A percentile compares a stretch with the other conserved stretches of the same genome.
These are phyloP conservation scores for Acleris cristana DNA, from an alignment of 2,888 invertebrate genomes.

Conservation along the genomic window DNA sequence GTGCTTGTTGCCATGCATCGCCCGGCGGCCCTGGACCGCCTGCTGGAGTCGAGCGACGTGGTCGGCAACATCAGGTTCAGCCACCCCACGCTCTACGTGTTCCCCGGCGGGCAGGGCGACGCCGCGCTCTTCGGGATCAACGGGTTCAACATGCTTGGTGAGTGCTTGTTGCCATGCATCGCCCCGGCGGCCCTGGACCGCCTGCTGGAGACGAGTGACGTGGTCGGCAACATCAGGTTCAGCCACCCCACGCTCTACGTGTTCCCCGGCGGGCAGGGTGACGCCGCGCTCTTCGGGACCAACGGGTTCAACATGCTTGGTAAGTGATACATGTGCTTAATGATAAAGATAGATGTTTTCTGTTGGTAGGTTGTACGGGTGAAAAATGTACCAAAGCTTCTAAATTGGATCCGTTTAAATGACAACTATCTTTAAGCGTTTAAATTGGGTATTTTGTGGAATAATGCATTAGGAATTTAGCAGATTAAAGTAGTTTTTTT, in stretches of 20 bases:
- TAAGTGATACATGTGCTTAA: too few species aligned
- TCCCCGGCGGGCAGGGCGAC: slow-evolving; percentile 98
- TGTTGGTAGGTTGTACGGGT: slow-evolving; percentile 7
- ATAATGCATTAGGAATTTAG: too few species aligned
- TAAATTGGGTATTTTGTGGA: too few species aligned
- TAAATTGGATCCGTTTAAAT: too few species aligned
- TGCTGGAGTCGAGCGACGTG: slow-evolving; percentile 96
- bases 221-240: slow-evolving; percentile 97
- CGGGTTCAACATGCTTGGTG: slow-evolving; percentile 95
- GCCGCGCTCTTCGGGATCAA: slow-evolving; percentile 98
- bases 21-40: slow-evolving; percentile 90
- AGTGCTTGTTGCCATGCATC: slow-evolving; percentile 88
- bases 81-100: slow-evolving; percentile 98
- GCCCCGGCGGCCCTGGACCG: slow-evolving; percentile 90
- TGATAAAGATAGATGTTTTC: too few species aligned
- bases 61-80: slow-evolving; percentile 97
- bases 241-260: slow-evolving; percentile 98
- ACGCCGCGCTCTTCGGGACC: slow-evolving; percentile 97
- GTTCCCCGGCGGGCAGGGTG: slow-evolving; percentile 98
- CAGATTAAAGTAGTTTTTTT: too few species aligned
- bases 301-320: slow-evolving; percentile 97
- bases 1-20: slow-evolving; percentile 88
- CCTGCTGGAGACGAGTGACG: slow-evolving; percentile 96
- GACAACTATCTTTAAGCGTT: too few species aligned
- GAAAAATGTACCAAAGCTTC: too few species aligned